A percentile compares a stretch with the other conserved stretches of the same genome.
These are phyloP conservation scores for Vanessa tameamea DNA, from an alignment of 1,140 invertebrate species.

Conservation along the genomic window DNA sequence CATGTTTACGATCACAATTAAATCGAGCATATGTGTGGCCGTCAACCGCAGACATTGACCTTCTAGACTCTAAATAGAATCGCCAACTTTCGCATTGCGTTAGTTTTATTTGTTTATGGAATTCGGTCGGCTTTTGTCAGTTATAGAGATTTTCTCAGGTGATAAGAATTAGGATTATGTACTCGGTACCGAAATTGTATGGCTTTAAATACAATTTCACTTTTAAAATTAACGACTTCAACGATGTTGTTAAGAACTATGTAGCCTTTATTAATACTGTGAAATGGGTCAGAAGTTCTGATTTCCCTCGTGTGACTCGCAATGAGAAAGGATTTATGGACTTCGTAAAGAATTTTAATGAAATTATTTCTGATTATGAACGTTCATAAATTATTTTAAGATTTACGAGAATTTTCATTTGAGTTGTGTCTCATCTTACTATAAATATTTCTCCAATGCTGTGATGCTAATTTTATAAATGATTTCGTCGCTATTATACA, in stretches of 20 bases:
- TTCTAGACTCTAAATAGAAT: constrained; percentile 33
- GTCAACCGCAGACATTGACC: constrained; percentile 39
- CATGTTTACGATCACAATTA: constrained; percentile 31
- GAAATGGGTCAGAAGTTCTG: not conserved
- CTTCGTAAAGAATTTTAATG: not conserved
- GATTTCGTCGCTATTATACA: no score
- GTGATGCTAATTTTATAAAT: no score
- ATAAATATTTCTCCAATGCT: no score
- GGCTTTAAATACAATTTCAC: no score
- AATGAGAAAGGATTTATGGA: not conserved
- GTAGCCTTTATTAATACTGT: not conserved
- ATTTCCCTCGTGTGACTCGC: constrained; percentile 1
- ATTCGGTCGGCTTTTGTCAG: not conserved
- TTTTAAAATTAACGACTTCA: no score
- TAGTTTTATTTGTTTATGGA: not conserved
- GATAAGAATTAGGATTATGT: not conserved
- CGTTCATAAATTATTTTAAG: not conserved
- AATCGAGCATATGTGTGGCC: constrained; percentile 18
- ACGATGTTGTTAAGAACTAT: not conserved
- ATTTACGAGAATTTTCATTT: not conserved
- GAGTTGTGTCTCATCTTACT: not conserved
- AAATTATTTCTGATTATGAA: not conserved
- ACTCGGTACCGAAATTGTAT: no score
- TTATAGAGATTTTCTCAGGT: not conserved
- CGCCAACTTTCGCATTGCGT: constrained; percentile 20